Evolutionary conservation across 2,888 invertebrate genomes (phyloP).

Genomic region (Nebria brevicollis): DNA sequence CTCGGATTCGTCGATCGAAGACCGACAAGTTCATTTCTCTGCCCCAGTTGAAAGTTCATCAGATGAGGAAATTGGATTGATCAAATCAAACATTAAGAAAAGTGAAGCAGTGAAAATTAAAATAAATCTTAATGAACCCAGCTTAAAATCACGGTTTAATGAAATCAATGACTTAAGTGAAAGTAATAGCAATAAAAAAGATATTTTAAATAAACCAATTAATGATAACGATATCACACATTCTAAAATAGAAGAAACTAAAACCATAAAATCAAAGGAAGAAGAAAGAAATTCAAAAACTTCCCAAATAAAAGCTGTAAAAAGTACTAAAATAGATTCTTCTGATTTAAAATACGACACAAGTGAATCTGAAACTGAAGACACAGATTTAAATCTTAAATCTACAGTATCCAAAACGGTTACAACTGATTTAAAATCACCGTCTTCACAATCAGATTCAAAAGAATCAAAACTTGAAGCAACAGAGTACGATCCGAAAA

Average conservation of each 20-base stretch:
- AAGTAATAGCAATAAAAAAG: no score
- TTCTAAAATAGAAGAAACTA: neutral
- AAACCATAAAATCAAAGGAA: neutral
- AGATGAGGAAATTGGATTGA: neutral
- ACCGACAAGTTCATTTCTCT: neutral
- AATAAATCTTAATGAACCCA: neutral
- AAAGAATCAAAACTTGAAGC: slow-evolving; percentile 2
- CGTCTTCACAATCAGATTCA: no score
- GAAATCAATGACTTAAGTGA: neutral
- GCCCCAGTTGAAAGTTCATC: neutral
- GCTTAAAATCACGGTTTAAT: neutral
- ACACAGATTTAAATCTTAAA: neutral
- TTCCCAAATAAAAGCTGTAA: neutral
- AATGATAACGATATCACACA: neutral
- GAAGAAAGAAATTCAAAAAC: neutral
- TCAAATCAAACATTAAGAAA: neutral
- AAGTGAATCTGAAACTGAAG: neutral
- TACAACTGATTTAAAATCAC: neutral
- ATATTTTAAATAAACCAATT: neutral
- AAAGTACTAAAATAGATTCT: neutral
- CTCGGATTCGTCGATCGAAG: neutral
- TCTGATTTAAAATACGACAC: neutral
- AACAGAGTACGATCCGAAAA: slow-evolving; percentile 59
- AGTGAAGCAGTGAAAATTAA: neutral
- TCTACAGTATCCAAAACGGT: neutral